A percentile compares a stretch with the other conserved stretches of the same genome.
Conservation (phyloP, 2,797 vertebrate species). For the Chaunax sp. region DNA sequence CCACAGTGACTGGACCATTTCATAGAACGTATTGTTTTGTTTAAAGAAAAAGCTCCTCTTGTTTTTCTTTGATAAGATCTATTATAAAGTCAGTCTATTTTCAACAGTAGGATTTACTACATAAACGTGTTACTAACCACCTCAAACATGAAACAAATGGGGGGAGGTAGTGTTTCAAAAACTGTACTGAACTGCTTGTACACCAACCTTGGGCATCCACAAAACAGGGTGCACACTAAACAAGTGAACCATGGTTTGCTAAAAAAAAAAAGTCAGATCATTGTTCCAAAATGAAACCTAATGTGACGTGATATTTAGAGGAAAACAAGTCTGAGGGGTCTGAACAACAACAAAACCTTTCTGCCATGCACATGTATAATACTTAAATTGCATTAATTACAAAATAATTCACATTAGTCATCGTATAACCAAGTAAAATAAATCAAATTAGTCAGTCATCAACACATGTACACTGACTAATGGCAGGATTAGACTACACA, state of each 20-base stretch:
- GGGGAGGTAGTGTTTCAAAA: background rate
- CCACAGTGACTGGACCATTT: too few relatives aligned
- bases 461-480: too few relatives aligned
- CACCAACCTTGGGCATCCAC: slow-evolving; percentile 6
- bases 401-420: too few relatives aligned
- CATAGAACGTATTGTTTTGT: too few relatives aligned
- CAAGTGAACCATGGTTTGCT: slow-evolving; percentile 13
- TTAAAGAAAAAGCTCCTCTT: too few relatives aligned
- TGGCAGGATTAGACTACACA: background rate
- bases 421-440: too few relatives aligned
- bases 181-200: background rate
- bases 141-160: slow-evolving; percentile 8
- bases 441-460: too few relatives aligned
- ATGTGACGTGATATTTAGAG: background rate
- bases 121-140: slow-evolving; percentile 28
- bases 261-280: slow-evolving; percentile 13
- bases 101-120: slow-evolving; percentile 52
- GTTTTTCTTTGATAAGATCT: too few relatives aligned
- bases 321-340: background rate
- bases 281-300: slow-evolving; percentile 7
- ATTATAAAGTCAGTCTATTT: slow-evolving; percentile 19
- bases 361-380: too few relatives aligned
- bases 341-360: too few relatives aligned
- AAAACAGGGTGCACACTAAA: slow-evolving; percentile 22
- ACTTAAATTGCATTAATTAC: too few relatives aligned